phyloP scores from a whole-genome alignment of 2,113 vertebrate species.

The Meles meles region DNA sequence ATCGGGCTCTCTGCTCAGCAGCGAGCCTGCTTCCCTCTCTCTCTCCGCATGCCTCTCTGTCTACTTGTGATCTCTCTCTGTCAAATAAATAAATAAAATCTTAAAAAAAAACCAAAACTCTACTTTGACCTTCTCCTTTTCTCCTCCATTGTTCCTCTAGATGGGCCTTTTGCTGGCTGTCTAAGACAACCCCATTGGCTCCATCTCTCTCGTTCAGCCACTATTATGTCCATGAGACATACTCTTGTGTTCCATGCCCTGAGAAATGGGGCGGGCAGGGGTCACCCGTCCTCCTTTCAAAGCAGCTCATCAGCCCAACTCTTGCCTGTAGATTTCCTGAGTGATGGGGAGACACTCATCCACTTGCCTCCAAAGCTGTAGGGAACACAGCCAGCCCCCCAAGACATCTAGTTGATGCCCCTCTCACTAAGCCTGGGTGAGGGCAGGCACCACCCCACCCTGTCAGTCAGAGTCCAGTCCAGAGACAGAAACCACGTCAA shows the following conservation, averaged over 20 bases:
- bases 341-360: not conserved
- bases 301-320: not conserved
- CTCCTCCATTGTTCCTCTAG: not conserved
- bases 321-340: not conserved
- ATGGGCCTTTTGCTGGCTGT: not conserved
- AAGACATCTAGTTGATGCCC: not conserved
- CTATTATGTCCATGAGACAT: too few relatives aligned
- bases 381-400: not conserved
- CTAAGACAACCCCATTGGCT: not conserved
- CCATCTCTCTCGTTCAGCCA: not conserved
- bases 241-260: not conserved
- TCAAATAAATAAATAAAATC: too few relatives aligned
- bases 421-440: not conserved
- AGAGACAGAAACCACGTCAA: not conserved
- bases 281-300: not conserved
- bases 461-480: too few relatives aligned
- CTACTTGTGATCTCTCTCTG: too few relatives aligned
- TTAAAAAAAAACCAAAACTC: too few relatives aligned
- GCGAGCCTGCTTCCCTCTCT: too few relatives aligned
- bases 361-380: not conserved
- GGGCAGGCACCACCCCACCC: not conserved
- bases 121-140: not conserved
- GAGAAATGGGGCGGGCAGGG: not conserved
- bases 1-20: too few relatives aligned
- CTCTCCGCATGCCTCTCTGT: too few relatives aligned